Percentiles rank a stretch among this genome's conserved stretches.
phyloP scores from a whole-genome alignment of 2,113 vertebrate species.

The Daboia siamensis region DNA sequence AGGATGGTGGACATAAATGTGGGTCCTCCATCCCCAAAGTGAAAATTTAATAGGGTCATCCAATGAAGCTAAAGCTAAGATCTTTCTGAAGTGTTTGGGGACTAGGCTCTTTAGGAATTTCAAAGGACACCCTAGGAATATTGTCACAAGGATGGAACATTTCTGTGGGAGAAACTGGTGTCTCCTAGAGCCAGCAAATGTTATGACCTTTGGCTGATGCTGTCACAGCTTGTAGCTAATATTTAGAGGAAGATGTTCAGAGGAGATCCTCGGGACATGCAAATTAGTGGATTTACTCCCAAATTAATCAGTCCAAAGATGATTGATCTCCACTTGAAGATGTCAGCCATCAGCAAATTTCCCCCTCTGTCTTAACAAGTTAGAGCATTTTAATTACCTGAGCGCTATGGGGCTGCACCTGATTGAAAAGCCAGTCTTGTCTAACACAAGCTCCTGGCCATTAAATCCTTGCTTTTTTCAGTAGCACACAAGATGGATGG shows the following conservation, averaged over 20 bases:
- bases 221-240: neutral
- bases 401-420: conserved; percentile 37
- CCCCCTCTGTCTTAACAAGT: conserved; percentile 3
- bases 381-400: conserved; percentile 66
- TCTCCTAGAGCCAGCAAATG: neutral
- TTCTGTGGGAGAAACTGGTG: neutral
- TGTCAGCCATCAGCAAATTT: neutral
- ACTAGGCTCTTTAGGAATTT: neutral
- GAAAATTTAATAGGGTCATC: too few relatives aligned
- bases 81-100: too few relatives aligned
- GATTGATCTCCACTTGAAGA: neutral
- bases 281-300: conserved; percentile 22
- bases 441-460: neutral
- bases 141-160: neutral
- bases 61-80: too few relatives aligned
- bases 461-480: conserved; percentile 15
- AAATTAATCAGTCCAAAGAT: neutral
- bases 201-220: neutral
- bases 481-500: conserved; percentile 9
- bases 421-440: neutral
- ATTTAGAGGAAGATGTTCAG: neutral
- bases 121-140: neutral
- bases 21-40: too few relatives aligned
- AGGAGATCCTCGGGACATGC: neutral
- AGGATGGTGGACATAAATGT: neutral